Base-by-base conservation (phyloP, 2,113 vertebrate genomes). In the Dicrurus megarhynchus region DNA sequence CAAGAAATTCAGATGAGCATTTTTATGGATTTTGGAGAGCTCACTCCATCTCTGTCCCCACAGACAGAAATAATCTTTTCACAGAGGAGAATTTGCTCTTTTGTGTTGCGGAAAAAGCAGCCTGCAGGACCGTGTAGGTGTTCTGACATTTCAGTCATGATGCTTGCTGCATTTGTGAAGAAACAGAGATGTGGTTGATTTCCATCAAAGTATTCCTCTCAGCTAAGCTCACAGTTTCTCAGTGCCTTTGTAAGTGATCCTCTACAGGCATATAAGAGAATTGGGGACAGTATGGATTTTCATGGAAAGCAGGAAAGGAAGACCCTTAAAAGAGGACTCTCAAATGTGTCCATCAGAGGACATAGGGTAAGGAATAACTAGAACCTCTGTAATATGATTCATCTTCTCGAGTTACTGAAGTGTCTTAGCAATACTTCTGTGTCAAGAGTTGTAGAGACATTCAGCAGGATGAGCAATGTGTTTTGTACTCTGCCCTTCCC, bases 121-220 rank as follows among this genome's bases (percentile, higher is more conserved):
- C 94, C 77, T 91, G 87, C 82, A 95, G 89, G 91, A 71, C 89
- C 19, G 32, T 27, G 89, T 90, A 89, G 91, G 93, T 94, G 93
- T 91, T 86, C 69, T 84, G 93, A 95, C 84, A 89, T 95, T 93
- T 92, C 76, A 84, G 39, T 81, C 64, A 22, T 81, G 86, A 74
- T 0, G 32, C 73, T 77, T 73, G 46, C 63, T 86, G 60, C 55
- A 64, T 95, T 93, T 93, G n/a, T 55, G 67, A 75, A 82, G 68
- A 64, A 60, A 87, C 39, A 86, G 47, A 89, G 28, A 60, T 39
- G 39, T n/a, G 20, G 52, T n/a, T 92, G 59, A 63, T 71, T 89
- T 92, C 65, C 57, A 63, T 78, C 73, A 87, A 24, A 77, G 20
- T 46, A 46, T n/a, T 82, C 41, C 61, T 82, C 69, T 82, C 37